A percentile compares a stretch with the other conserved stretches of the same genome.
Conservation (phyloP, 2,888 invertebrate species). For the Tetanocera ferruginea region DNA sequence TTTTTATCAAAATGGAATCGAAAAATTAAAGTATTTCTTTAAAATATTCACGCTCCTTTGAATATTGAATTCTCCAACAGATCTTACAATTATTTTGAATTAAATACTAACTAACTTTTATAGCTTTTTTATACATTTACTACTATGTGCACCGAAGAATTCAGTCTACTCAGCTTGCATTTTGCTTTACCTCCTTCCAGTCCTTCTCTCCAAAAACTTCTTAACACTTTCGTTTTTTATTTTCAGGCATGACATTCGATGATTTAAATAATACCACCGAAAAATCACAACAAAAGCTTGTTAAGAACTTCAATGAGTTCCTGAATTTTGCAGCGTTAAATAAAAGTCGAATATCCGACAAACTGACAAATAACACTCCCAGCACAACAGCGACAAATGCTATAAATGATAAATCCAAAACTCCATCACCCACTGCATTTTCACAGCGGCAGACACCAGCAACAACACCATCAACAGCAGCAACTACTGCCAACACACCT, state of each 20-base stretch:
- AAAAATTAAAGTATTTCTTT: too few relatives aligned
- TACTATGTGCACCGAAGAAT: too few relatives aligned
- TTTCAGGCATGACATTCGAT: slow-evolving; percentile 55
- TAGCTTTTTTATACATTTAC: too few relatives aligned
- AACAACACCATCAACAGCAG: slow-evolving; percentile 15
- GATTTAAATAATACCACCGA: slow-evolving; percentile 50
- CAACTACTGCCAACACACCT: slow-evolving; percentile 42
- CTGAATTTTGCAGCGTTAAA: slow-evolving; percentile 81
- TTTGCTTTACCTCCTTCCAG: too few relatives aligned
- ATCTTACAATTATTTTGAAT: too few relatives aligned
- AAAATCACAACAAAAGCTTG: slow-evolving; percentile 71
- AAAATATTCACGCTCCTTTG: too few relatives aligned
- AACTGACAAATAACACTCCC: slow-evolving; percentile 47
- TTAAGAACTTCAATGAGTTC: slow-evolving; percentile 89
- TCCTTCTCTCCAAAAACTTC: too few relatives aligned
- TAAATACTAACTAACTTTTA: too few relatives aligned
- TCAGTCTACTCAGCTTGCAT: too few relatives aligned
- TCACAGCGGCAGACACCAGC: slow-evolving; percentile 30
- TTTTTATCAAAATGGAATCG: too few relatives aligned
- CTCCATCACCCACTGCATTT: slow-evolving; percentile 55
- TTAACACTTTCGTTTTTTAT: slow-evolving; percentile 1
- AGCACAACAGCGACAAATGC: slow-evolving; percentile 31
- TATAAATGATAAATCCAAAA: slow-evolving; percentile 45
- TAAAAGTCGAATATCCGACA: slow-evolving; percentile 73
- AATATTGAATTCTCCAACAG: too few relatives aligned